Evolutionary conservation across 2,888 invertebrate genomes (phyloP).

Genomic region (Scotopteryx bipunctaria): DNA sequence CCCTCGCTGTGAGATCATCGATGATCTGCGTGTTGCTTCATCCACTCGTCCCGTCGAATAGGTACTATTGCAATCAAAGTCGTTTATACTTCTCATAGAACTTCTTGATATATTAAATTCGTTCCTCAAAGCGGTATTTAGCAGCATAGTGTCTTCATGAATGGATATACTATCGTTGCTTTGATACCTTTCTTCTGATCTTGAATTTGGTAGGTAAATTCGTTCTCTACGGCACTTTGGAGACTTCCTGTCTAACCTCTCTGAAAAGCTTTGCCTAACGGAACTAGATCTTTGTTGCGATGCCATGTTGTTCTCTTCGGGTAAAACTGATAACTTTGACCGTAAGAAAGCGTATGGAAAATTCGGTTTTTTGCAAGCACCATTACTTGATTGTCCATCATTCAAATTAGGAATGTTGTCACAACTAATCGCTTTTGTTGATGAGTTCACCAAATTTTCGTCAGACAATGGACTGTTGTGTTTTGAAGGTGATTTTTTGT

Average conservation of each 20-base stretch:
- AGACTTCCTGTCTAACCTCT: conserved; percentile 74
- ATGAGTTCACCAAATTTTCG: conserved; percentile 68
- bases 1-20: conserved; percentile 74
- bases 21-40: conserved; percentile 67
- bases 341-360: conserved; percentile 91
- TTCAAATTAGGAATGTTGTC: conserved; percentile 86
- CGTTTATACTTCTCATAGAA: conserved; percentile 74
- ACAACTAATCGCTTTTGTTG: conserved; percentile 87
- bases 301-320: conserved; percentile 87
- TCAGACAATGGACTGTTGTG: conserved; percentile 59
- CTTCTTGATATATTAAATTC: conserved; percentile 69
- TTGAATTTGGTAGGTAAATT: conserved; percentile 75
- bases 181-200: conserved; percentile 85
- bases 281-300: conserved; percentile 75
- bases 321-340: conserved; percentile 89
- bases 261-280: conserved; percentile 81
- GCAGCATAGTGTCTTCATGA: conserved; percentile 74
- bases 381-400: conserved; percentile 74
- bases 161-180: conserved; percentile 78
- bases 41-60: conserved; percentile 62
- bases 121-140: conserved; percentile 64
- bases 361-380: conserved; percentile 84
- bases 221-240: conserved; percentile 72
- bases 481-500: conserved; percentile 66
- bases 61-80: conserved; percentile 56